Evolutionary conservation across 2,797 vertebrate species (phyloP).

Genomic region (Onychomys arenicola): DNA sequence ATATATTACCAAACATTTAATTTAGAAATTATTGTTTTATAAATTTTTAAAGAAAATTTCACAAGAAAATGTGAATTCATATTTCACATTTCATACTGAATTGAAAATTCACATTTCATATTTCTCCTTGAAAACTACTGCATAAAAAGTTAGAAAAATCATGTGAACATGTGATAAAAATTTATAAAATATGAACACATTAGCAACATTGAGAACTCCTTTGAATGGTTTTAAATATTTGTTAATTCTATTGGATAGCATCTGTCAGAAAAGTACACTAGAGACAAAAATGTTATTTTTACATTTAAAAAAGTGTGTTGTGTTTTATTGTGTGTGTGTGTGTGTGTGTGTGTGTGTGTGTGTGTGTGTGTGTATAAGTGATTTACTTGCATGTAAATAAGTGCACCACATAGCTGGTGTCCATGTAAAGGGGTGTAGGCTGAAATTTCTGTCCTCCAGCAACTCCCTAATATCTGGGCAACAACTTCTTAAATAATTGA

Average conservation of each 20-base stretch:
- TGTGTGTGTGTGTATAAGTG: neutral
- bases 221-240: neutral
- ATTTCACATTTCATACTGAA: neutral
- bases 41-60: neutral
- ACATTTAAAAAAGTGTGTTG: neutral
- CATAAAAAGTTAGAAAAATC: neutral
- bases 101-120: neutral
- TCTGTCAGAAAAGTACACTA: neutral
- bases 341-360: neutral
- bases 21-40: neutral
- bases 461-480: too few relatives aligned
- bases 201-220: accelerated
- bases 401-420: neutral
- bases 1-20: neutral
- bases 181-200: neutral
- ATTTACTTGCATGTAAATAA: neutral
- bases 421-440: neutral
- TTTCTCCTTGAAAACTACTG: neutral
- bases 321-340: neutral
- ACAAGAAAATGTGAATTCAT: neutral
- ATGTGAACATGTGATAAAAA: neutral
- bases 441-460: too few relatives aligned
- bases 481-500: too few relatives aligned
- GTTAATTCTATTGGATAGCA: neutral
- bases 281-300: neutral